These are phyloP conservation scores for Ichneumoninae sp. DNA, from an alignment of 2,888 invertebrate species.

Conservation along the genomic window DNA sequence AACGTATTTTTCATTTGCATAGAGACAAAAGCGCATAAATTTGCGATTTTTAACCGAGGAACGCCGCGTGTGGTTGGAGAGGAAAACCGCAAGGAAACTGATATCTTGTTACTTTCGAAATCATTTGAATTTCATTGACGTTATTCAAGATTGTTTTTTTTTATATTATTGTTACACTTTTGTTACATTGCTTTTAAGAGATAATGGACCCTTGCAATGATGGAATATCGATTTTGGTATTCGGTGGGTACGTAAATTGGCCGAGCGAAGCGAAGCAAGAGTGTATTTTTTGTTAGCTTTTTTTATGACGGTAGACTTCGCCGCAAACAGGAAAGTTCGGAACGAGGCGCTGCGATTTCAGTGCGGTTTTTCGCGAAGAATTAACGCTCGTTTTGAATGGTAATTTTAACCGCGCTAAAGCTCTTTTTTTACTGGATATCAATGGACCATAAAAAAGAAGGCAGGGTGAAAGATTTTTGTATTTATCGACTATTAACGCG, in stretches of 20 bases:
- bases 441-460: not conserved
- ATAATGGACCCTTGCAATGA: not conserved
- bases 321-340: not conserved
- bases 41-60: constrained; percentile 12
- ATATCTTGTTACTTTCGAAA: not conserved
- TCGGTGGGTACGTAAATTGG: not conserved
- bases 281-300: not conserved
- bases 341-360: not conserved
- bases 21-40: constrained; percentile 14
- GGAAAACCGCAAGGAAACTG: not conserved
- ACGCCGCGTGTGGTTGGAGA: not conserved
- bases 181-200: not conserved
- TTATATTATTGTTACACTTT: not conserved
- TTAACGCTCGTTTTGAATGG: not conserved
- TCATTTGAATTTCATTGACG: not conserved
- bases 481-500: not conserved
- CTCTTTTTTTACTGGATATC: not conserved
- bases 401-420: not conserved
- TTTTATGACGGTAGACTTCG: not conserved
- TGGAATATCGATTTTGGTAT: not conserved
- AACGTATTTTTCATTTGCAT: constrained; percentile 50
- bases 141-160: not conserved
- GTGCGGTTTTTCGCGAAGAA: not conserved
- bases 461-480: not conserved
- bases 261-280: not conserved